Evolutionary conservation across 1,140 invertebrate genomes (phyloP), one percentile per base, ranked within the genome.

Genomic region (Oryctes rhinoceros): DNA sequence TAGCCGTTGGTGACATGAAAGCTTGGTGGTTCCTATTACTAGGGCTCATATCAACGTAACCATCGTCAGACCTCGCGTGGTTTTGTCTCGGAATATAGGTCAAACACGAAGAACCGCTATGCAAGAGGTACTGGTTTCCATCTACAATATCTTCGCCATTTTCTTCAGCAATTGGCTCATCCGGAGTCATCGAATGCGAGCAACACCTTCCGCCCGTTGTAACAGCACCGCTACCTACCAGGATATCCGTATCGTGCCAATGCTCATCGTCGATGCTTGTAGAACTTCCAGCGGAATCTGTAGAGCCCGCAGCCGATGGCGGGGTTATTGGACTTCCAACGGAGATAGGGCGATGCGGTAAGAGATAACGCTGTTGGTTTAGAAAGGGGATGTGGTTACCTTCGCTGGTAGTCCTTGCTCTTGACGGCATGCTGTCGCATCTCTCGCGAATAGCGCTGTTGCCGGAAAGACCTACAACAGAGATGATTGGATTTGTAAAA

Each of bases 371-470:
- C 74, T 44, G 80, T 76, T 59, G 37, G 62, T 48, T 53, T 20
- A 49, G n/a, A 11, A 71, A 18, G 24, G 62, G 30, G 30, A 65
- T 20, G 84, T 91, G 90, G 65, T 85, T 88, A 75, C 90, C 90
- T 83, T 94, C 92, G 84, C 91, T 92, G 13, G 89, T 90, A 2
- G 91, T 93, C 76, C 92, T 89, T 24, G 93, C 90, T 10, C 93
- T 88, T 0, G 93, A 92, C 15, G 94, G 94, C 88, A 95, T 91
- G 86, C 93, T 95, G 85, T 95, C 95, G 86, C 93, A 95, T 53
- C 94, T 90, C 81, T 95, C 94, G 71, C 95, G 53, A 4, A 59
- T 59, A 2, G 53, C 18, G 53, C 18, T 59, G 18, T 59, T 59
- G 5, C 67, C 67, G 24, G 67, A 18, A 5, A 74, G 24, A 74